Percentiles rank a stretch among this genome's conserved stretches.
Conservation (phyloP, 1,140 invertebrate genomes). For the Zaprionus davidi region DNA sequence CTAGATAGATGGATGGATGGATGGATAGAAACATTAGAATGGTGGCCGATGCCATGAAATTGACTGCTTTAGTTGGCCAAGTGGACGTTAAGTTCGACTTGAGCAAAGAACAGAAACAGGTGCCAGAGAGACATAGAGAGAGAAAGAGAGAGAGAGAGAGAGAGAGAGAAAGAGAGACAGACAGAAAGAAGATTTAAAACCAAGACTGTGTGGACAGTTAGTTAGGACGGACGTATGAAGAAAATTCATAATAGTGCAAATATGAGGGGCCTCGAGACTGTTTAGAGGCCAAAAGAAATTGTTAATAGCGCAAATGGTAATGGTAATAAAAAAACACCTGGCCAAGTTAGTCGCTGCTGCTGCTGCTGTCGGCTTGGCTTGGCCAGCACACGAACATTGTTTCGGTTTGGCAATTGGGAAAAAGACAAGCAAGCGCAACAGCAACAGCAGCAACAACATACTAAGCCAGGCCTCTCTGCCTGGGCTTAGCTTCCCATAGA, state of each 20-base stretch:
- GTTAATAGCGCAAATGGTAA: constrained; percentile 76
- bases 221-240: constrained; percentile 9
- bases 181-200: constrained; percentile 16
- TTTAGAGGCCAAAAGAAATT: constrained; percentile 72
- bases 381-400: constrained; percentile 65
- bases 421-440: constrained; percentile 17
- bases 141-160: background rate
- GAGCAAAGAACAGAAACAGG: constrained; percentile 12
- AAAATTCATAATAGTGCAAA: constrained; percentile 69
- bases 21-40: constrained; percentile 65
- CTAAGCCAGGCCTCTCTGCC: constrained; percentile 29
- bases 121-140: background rate
- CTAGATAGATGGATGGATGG: constrained; percentile 15
- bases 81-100: constrained; percentile 13
- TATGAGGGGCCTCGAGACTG: constrained; percentile 37
- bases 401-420: constrained; percentile 56
- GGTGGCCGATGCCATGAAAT: constrained; percentile 69
- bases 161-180: constrained; percentile 3
- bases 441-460: background rate
- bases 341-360: constrained; percentile 49
- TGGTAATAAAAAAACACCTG: constrained; percentile 67
- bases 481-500: constrained; percentile 22
- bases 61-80: constrained; percentile 73
- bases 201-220: background rate
- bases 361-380: constrained; percentile 13